phyloP scores from a whole-genome alignment of 2,113 vertebrate genomes.

The Bos javanicus region DNA sequence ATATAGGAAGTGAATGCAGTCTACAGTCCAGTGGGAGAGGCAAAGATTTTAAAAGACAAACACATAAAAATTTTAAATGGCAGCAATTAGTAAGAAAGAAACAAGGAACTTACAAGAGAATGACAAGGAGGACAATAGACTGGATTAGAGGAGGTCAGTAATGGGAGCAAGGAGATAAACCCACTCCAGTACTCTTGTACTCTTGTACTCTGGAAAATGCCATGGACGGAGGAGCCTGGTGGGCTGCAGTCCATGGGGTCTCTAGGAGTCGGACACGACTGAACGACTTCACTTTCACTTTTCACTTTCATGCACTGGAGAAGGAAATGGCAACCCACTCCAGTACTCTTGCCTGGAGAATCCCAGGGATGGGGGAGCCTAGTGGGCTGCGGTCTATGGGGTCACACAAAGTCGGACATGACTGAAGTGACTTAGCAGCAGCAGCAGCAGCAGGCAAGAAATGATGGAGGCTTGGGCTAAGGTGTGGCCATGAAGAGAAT shows the following conservation, averaged over 20 bases:
- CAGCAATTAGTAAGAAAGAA: not conserved
- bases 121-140: not conserved
- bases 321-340: too few relatives aligned
- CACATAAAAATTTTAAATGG: not conserved
- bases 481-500: not conserved
- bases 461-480: not conserved
- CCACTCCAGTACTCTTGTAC: too few relatives aligned
- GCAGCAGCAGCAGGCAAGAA: not conserved
- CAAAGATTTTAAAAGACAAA: not conserved
- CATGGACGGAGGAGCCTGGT: too few relatives aligned
- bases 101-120: not conserved
- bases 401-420: fast-evolving
- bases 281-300: too few relatives aligned
- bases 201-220: too few relatives aligned
- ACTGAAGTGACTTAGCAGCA: too few relatives aligned
- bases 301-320: too few relatives aligned
- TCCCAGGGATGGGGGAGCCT: too few relatives aligned
- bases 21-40: not conserved
- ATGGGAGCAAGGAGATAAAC: not conserved
- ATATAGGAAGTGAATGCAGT: not conserved
- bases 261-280: fast-evolving
- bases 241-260: too few relatives aligned
- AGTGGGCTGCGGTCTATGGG: too few relatives aligned
- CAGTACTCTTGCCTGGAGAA: too few relatives aligned
- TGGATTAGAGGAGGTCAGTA: not conserved